These are phyloP conservation scores for Cephalopachus bancanus DNA, from an alignment of 2,797 vertebrate species.

Conservation along the genomic window DNA sequence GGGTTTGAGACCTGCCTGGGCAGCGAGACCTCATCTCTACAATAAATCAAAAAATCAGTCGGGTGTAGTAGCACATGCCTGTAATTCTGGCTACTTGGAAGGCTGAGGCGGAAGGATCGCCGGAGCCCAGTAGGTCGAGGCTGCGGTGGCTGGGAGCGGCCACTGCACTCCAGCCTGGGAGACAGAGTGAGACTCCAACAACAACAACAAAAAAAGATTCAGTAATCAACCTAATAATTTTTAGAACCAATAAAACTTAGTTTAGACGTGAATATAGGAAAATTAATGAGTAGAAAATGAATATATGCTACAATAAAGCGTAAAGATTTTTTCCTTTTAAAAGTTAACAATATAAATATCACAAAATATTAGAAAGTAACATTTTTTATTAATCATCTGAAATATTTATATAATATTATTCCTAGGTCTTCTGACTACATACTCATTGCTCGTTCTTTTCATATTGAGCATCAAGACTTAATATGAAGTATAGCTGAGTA, in stretches of 20 bases:
- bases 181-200: too few species aligned
- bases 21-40: too few species aligned
- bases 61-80: too few species aligned
- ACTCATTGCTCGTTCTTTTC: background rate
- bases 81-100: too few species aligned
- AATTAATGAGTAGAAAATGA: background rate
- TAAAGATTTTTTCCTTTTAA: background rate
- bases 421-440: background rate
- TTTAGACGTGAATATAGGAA: background rate
- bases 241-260: background rate
- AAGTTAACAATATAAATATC: background rate
- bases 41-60: too few species aligned
- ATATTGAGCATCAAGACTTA: background rate
- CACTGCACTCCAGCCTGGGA: too few species aligned
- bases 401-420: background rate
- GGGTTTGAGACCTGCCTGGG: too few species aligned
- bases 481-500: background rate
- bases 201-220: background rate
- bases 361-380: background rate
- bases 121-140: too few species aligned
- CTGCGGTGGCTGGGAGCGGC: too few species aligned
- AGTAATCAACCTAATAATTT: too few species aligned
- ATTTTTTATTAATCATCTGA: background rate
- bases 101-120: too few species aligned
- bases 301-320: background rate